Conservation (phyloP, 2,113 vertebrate genomes). For the Etia nguti region DNA sequence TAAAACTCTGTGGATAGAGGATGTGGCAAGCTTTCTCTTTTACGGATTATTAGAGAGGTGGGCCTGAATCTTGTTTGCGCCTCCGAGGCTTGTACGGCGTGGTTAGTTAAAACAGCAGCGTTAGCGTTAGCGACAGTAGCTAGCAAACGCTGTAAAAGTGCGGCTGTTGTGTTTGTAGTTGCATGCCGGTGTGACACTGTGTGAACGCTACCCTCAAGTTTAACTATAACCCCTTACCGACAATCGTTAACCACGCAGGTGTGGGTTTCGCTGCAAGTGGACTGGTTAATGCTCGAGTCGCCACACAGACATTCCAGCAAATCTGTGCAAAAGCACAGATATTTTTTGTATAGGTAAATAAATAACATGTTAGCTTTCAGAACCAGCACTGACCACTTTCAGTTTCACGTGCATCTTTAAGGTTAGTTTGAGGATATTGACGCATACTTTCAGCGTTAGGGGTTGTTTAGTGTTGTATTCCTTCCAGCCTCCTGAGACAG, state of each 20-base stretch:
- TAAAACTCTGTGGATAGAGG: background rate
- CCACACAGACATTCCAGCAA: background rate
- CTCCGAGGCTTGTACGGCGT: background rate
- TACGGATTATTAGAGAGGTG: background rate
- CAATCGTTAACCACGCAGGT: background rate
- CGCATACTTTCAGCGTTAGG: background rate
- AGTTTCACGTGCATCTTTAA: background rate
- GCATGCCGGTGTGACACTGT: background rate
- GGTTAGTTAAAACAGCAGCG: background rate
- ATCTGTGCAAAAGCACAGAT: background rate
- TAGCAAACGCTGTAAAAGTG: background rate
- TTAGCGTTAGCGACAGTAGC: slow-evolving; percentile 32
- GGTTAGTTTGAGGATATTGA: background rate
- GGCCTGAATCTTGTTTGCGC: background rate
- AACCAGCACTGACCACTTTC: background rate
- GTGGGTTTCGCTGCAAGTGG: background rate
- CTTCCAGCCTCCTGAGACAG: rapidly evolving
- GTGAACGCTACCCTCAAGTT: background rate
- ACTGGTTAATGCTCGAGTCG: background rate
- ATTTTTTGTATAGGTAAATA: background rate
- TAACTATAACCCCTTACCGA: background rate
- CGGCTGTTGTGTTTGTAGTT: background rate
- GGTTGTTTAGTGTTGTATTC: background rate
- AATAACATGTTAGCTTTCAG: background rate
- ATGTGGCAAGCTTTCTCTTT: background rate